Conservation (phyloP, 2,888 invertebrate species). For the Geophilus truncorum region DNA sequence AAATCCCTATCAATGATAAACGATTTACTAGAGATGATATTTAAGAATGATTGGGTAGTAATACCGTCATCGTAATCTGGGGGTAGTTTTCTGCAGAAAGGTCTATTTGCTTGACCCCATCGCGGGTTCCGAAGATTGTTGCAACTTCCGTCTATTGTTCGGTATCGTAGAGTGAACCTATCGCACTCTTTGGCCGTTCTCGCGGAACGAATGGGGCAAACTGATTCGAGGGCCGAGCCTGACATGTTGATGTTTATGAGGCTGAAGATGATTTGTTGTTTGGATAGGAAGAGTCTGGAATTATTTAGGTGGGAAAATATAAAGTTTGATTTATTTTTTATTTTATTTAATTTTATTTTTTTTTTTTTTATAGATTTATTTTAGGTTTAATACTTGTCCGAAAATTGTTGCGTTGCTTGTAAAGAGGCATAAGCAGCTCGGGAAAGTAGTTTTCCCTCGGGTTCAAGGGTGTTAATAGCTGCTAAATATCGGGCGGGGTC, state of each 20-base stretch:
- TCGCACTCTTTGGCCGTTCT: neutral
- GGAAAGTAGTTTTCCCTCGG: conserved; percentile 18
- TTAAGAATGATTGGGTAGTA: too few species aligned
- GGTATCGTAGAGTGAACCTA: conserved; percentile 54
- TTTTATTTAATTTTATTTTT: too few species aligned
- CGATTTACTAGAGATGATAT: neutral
- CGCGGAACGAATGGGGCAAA: neutral
- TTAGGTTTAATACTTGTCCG: too few species aligned
- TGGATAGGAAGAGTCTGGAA: neutral
- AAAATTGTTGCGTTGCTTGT: conserved; percentile 24
- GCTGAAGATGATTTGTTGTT: conserved; percentile 27
- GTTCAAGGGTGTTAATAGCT: conserved; percentile 22
- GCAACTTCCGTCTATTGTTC: conserved; percentile 83
- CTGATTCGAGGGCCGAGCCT: neutral
- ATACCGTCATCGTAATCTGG: conserved; percentile 79
- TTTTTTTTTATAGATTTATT: too few species aligned
- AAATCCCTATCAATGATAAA: neutral
- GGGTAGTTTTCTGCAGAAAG: conserved; percentile 71
- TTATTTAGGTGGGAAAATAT: too few species aligned
- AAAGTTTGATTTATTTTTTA: too few species aligned
- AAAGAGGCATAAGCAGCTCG: conserved; percentile 16
- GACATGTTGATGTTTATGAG: neutral
- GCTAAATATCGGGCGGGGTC: conserved; percentile 30
- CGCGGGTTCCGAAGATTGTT: conserved; percentile 71
- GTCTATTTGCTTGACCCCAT: conserved; percentile 76